Conservation (phyloP, 2,888 invertebrate genomes). For the Papilio demoleus region DNA sequence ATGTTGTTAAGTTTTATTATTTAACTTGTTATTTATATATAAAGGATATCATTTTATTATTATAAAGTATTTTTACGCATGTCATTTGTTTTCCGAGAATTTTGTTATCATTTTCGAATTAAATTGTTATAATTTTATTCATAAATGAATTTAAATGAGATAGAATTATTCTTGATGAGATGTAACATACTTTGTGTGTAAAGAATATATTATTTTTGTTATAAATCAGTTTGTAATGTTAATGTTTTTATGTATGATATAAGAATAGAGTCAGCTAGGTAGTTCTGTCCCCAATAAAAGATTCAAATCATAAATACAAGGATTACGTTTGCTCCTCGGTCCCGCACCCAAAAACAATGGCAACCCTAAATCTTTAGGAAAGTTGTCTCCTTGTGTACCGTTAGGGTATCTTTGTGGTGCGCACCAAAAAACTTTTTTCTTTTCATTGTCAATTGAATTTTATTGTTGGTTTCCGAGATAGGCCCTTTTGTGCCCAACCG, state of each 20-base stretch:
- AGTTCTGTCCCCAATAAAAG: slow-evolving; percentile 18
- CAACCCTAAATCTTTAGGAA: slow-evolving; percentile 72
- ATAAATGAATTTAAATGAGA: neutral
- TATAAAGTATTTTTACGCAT: neutral
- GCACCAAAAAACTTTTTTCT: slow-evolving; percentile 64
- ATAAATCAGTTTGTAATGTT: neutral
- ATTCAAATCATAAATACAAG: slow-evolving; percentile 46
- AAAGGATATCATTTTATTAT: neutral
- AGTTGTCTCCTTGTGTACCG: slow-evolving; percentile 71
- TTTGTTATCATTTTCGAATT: neutral
- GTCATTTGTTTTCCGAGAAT: neutral
- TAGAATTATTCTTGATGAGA: too few relatives aligned
- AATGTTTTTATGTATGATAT: neutral
- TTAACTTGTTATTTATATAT: neutral
- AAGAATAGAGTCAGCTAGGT: slow-evolving; percentile 15
- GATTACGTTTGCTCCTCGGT: slow-evolving; percentile 61
- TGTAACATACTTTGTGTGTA: neutral
- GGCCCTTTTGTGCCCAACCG: slow-evolving; percentile 79
- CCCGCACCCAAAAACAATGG: slow-evolving; percentile 70
- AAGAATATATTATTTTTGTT: neutral
- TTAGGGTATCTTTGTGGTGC: slow-evolving; percentile 73
- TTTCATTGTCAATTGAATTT: slow-evolving; percentile 82
- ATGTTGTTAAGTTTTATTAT: neutral
- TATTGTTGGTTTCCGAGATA: slow-evolving; percentile 81
- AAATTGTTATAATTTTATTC: slow-evolving; percentile 4